Conservation (phyloP, 2,113 vertebrate species). For the Regulus satrapa region DNA sequence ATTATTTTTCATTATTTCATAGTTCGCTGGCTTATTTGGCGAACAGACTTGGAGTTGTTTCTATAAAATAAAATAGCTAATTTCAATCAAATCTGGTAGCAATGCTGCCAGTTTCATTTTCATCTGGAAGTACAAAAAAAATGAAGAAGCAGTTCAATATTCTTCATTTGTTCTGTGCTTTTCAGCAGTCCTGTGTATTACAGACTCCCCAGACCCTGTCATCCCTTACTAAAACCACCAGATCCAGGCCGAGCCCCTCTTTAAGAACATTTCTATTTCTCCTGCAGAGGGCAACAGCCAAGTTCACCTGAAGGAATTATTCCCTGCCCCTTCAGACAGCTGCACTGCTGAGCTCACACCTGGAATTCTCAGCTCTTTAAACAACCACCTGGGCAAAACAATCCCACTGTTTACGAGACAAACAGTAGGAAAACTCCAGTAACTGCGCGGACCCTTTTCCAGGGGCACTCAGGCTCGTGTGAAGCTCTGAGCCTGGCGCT, state of each 20-base stretch:
- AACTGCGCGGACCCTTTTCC: background rate
- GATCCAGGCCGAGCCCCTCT: background rate
- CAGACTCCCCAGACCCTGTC: background rate
- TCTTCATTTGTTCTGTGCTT: background rate
- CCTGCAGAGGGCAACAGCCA: background rate
- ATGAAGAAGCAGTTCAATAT: background rate
- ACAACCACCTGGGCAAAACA: background rate
- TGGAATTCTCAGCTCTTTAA: background rate
- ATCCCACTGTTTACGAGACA: background rate
- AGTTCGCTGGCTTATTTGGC: background rate
- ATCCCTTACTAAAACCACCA: background rate
- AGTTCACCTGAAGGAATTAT: background rate
- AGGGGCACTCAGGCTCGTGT: no score
- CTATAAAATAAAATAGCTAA: background rate
- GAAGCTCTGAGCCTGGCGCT: no score
- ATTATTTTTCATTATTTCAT: background rate
- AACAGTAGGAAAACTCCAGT: background rate
- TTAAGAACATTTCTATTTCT: background rate
- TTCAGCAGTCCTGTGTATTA: background rate
- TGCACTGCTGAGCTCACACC: background rate
- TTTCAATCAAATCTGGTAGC: background rate
- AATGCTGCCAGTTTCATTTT: background rate
- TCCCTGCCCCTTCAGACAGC: background rate
- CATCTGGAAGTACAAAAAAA: background rate
- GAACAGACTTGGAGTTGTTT: background rate